phyloP scores from a whole-genome alignment of 2,888 invertebrate species.

The Aporophyla lueneburgensis region DNA sequence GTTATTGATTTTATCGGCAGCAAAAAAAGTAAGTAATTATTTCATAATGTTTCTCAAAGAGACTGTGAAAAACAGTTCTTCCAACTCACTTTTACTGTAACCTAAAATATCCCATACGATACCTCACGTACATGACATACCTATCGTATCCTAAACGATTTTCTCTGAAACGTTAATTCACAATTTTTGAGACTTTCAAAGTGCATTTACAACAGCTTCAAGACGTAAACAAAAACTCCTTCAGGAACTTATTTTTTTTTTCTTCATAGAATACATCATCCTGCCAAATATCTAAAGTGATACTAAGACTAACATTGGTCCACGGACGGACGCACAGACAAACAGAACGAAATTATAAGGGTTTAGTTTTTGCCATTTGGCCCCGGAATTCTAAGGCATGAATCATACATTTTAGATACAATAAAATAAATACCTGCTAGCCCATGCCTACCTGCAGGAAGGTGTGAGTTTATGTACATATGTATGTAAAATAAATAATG shows the following conservation, averaged over 20 bases:
- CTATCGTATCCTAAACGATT: background rate
- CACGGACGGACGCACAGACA: background rate
- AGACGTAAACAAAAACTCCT: background rate
- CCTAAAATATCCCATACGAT: background rate
- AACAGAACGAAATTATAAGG: background rate
- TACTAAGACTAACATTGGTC: background rate
- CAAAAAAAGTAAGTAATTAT: background rate
- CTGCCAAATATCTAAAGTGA: background rate
- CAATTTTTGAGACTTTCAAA: background rate
- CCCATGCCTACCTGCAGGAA: background rate
- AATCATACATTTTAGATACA: background rate
- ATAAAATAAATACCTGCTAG: background rate
- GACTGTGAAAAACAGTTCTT: background rate
- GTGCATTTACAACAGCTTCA: too few relatives aligned
- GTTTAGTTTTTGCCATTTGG: background rate
- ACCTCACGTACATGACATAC: background rate
- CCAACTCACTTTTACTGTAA: background rate
- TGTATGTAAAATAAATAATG: background rate
- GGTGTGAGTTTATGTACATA: background rate
- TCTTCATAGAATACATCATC: background rate
- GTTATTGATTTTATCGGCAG: background rate
- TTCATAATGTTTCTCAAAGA: background rate
- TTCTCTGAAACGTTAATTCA: background rate
- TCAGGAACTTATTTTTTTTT: background rate
- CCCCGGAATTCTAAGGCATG: background rate